Conservation (phyloP, 92 coral and sea anemone species). For the Anthopleura xanthogrammica region DNA sequence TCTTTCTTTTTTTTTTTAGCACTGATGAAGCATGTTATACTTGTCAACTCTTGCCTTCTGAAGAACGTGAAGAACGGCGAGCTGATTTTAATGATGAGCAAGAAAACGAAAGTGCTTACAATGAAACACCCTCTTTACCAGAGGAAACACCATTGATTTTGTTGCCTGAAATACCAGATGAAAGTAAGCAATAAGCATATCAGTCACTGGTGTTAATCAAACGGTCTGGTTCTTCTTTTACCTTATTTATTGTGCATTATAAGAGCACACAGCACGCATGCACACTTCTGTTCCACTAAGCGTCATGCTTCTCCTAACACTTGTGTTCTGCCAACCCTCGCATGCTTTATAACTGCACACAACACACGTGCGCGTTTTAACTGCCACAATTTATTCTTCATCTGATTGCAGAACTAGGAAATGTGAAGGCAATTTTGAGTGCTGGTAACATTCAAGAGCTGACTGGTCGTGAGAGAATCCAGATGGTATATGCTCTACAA, state of each 20-base stretch:
- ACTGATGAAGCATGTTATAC: neutral
- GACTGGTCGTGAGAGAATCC: slow-evolving; percentile 22
- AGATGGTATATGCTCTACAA: slow-evolving; percentile 53
- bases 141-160: neutral
- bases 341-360: too few relatives aligned
- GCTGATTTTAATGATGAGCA: slow-evolving; percentile 7
- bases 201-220: neutral
- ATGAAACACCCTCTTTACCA: neutral
- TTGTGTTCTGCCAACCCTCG: too few relatives aligned
- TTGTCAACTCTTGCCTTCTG: slow-evolving; percentile 2
- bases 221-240: neutral
- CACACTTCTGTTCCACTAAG: too few relatives aligned
- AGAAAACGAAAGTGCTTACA: neutral
- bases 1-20: neutral
- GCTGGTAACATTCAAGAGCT: slow-evolving; percentile 41
- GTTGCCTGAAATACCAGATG: slow-evolving; percentile 24
- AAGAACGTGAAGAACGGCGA: slow-evolving; percentile 13
- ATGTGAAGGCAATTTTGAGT: slow-evolving; percentile 29
- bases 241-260: too few relatives aligned
- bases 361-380: too few relatives aligned
- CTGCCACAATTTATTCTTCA: neutral
- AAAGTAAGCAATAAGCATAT: slow-evolving; percentile 5
- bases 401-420: slow-evolving; percentile 18
- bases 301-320: too few relatives aligned
- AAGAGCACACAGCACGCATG: too few relatives aligned